phyloP scores from a whole-genome alignment of 2,888 invertebrate genomes.

The Slavum lentiscoides region DNA sequence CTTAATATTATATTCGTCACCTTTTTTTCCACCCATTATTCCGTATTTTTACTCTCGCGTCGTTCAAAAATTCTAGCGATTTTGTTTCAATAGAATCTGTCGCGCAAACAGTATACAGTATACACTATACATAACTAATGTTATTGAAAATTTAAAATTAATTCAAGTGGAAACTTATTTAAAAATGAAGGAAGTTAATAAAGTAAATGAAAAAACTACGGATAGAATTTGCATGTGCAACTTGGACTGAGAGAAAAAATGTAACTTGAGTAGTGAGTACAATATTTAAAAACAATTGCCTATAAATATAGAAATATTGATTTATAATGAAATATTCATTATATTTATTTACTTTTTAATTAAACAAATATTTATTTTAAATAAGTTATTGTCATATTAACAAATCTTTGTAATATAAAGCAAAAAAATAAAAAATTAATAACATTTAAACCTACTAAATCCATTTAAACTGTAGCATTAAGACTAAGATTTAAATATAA shows the following conservation, averaged over 20 bases:
- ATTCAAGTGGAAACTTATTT: neutral
- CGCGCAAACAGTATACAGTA: too few relatives aligned
- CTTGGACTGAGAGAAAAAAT: slow-evolving; percentile 3
- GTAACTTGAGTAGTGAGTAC: neutral
- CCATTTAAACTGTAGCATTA: neutral
- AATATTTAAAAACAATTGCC: slow-evolving; percentile 1
- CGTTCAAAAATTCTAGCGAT: too few relatives aligned
- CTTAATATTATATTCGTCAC: too few relatives aligned
- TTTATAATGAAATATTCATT: neutral
- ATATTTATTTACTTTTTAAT: neutral
- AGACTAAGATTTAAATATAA: neutral
- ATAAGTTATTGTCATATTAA: neutral
- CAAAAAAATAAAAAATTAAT: neutral
- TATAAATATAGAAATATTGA: neutral
- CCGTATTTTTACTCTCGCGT: too few relatives aligned
- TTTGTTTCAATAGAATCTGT: too few relatives aligned
- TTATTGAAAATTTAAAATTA: too few relatives aligned
- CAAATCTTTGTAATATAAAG: neutral
- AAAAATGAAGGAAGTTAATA: neutral
- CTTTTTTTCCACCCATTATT: too few relatives aligned
- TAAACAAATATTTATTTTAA: neutral
- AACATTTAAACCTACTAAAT: neutral
- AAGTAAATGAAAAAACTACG: neutral
- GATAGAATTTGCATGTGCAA: neutral
- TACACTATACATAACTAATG: too few relatives aligned